Percentiles rank a stretch among this genome's conserved stretches.
Evolutionary conservation across 2,888 invertebrate species (phyloP).

Genomic region (Celastrina argiolus): DNA sequence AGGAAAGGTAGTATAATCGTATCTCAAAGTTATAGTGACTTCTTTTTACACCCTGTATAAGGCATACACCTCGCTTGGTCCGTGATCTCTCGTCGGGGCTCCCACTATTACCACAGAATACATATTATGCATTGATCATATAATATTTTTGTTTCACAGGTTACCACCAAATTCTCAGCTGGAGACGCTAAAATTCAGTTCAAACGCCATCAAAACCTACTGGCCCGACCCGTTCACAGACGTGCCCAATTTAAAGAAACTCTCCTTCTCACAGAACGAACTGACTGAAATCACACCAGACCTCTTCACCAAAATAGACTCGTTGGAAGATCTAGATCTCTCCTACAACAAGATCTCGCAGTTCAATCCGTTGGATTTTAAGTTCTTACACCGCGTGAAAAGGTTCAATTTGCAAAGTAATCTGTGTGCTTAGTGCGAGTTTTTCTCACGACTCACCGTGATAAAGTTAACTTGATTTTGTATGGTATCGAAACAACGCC

Average conservation of each 20-base stretch:
- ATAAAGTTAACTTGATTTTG: too few relatives aligned
- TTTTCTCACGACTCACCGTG: too few relatives aligned
- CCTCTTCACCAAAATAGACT: constrained; percentile 61
- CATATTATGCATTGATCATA: too few relatives aligned
- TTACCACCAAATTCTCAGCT: constrained; percentile 63
- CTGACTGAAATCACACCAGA: constrained; percentile 64
- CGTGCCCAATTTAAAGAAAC: constrained; percentile 54
- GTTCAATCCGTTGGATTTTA: constrained; percentile 62
- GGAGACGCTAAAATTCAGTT: constrained; percentile 58
- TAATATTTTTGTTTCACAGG: constrained; percentile 49
- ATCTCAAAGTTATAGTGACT: too few relatives aligned
- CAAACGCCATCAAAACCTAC: constrained; percentile 64
- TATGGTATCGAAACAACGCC: too few relatives aligned
- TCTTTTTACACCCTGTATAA: too few relatives aligned
- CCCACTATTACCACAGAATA: too few relatives aligned
- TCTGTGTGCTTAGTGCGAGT: too few relatives aligned
- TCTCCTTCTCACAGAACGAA: constrained; percentile 72
- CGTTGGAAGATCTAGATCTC: constrained; percentile 69
- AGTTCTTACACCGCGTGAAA: constrained; percentile 49
- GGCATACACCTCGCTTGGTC: too few relatives aligned
- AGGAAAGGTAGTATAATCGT: too few relatives aligned
- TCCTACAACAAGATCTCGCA: constrained; percentile 69
- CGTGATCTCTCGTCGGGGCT: too few relatives aligned
- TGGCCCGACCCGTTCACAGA: constrained; percentile 69
- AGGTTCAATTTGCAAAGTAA: constrained; percentile 71